Evolutionary conservation across 92 coral and sea anemone species (phyloP), one percentile per base, ranked within the genome.

Genomic region (Phymanthus crucifer): DNA sequence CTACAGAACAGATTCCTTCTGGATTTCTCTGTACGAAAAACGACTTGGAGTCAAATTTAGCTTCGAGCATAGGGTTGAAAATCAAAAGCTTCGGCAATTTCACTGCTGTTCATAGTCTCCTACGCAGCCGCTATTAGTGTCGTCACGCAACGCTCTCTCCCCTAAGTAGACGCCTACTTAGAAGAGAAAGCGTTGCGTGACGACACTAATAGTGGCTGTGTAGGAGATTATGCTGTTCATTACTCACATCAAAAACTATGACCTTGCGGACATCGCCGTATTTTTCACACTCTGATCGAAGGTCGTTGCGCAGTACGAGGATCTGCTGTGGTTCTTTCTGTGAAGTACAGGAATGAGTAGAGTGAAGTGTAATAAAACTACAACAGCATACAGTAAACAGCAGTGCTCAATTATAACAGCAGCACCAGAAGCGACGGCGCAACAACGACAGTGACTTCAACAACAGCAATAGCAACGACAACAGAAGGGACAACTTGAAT

Each of bases 191-290:
- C n/a, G n/a, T n/a, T n/a, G n/a, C n/a, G n/a, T n/a, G n/a, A n/a
- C n/a, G n/a, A n/a, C n/a, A n/a, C n/a, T n/a, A n/a, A n/a, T n/a
- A n/a, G n/a, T n/a, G n/a, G n/a, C n/a, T n/a, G n/a, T n/a, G n/a
- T n/a, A n/a, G n/a, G n/a, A n/a, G n/a, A n/a, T n/a, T n/a, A n/a
- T n/a, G n/a, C n/a, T 18, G 16, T 33, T 32, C 1, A 6, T 16
- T 54, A 95, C 99, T 92, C 75, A 95, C 99, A 89, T 95, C 99
- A 75, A 95, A 95, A 12, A 95, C 97, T 40, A 95, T 95, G 37
- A 95, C 95, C 87, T 95, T 95, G 71, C 91, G 86, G 66, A 95
- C 99, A 56, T 86, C 95, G 18, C 99, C 99, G 80, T 86, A 95
- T 80, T 90, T 95, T 81, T 93, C 97, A 93, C 99, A 95, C 79